A percentile compares a stretch with the other conserved stretches of the same genome.
These are phyloP conservation scores for Electrophaes corylata DNA, from an alignment of 2,888 invertebrate genomes.

Conservation along the genomic window DNA sequence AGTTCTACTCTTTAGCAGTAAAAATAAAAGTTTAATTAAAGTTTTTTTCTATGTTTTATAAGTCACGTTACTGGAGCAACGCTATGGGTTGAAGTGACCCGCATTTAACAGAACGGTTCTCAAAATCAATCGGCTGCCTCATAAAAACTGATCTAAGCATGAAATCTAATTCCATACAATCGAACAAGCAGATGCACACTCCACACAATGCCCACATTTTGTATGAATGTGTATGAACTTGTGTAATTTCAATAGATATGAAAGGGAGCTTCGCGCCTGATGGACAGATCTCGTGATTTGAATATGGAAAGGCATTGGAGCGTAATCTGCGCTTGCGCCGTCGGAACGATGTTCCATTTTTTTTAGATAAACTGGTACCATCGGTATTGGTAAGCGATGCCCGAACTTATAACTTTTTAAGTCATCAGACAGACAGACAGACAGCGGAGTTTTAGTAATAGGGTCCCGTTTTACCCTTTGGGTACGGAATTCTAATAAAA, in stretches of 20 bases:
- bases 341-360: constrained; percentile 28
- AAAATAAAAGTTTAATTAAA: too few relatives aligned
- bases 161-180: constrained; percentile 76
- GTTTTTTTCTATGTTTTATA: not conserved
- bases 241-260: constrained; percentile 15
- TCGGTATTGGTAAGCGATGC: too few relatives aligned
- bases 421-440: too few relatives aligned
- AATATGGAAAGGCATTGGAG: constrained; percentile 76
- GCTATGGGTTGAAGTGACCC: not conserved
- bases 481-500: too few relatives aligned
- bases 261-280: constrained; percentile 61
- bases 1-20: too few relatives aligned
- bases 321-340: constrained; percentile 56
- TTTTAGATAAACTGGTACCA: constrained; percentile 1
- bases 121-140: constrained; percentile 33
- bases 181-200: constrained; percentile 72
- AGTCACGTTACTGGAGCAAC: too few relatives aligned
- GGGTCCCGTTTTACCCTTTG: too few relatives aligned
- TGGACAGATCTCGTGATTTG: constrained; percentile 80
- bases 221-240: constrained; percentile 24
- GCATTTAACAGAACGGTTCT: constrained; percentile 3
- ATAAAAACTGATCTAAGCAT: constrained; percentile 52
- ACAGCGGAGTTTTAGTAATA: too few relatives aligned
- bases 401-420: too few relatives aligned
- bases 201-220: constrained; percentile 54